Base-by-base conservation (phyloP, 2,888 invertebrate species). In the Scotopteryx bipunctaria region DNA sequence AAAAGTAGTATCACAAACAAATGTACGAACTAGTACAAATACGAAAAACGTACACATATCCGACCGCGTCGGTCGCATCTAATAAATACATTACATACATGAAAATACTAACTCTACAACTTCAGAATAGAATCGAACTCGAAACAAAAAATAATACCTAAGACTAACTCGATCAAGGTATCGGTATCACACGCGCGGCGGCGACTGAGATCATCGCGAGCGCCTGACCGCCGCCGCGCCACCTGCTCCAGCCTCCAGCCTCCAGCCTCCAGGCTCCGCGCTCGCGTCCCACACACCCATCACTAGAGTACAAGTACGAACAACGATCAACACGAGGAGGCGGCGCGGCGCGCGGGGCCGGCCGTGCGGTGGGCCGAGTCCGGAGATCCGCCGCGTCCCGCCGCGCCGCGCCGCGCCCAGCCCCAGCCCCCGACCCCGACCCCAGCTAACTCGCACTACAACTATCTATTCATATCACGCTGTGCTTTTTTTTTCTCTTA, bases 1-100 rank as follows among this genome's bases (percentile, higher is more conserved):
- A 90, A 88, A 88, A 86, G 91, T 91, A 91, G 90, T 91, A 91
- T 91, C 91, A 91, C 91, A 91, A 91, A 91, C 86, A 89, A 91
- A 90, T 88, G 90, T 91, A 91, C 90, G 79, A 88, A 86, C 88
- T 86, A 87, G 89, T 88, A 86, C 86, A 86, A 82, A 84, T 86
- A 87, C 83, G 80, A 87, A 82, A 83, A 83, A 83, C 82, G 81
- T 84, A 81, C 83, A 84, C 81, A 83, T 82, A 84, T 71, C 79
- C 69, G 62, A 64, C 66, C 69, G 55, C 68, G 70, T 82, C 77
- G 86, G 72, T 73, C 86, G 78, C 72, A 81, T 83, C 86, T 85
- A 86, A 86, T 86, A 86, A 86, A 87, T 87, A 87, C 86, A 79
- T 80, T 81, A 81, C 81, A 86, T 82, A 82, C 85, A 83, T 78